Evolutionary conservation across 2,113 vertebrate genomes (phyloP).

Genomic region (Proteles cristata): DNA sequence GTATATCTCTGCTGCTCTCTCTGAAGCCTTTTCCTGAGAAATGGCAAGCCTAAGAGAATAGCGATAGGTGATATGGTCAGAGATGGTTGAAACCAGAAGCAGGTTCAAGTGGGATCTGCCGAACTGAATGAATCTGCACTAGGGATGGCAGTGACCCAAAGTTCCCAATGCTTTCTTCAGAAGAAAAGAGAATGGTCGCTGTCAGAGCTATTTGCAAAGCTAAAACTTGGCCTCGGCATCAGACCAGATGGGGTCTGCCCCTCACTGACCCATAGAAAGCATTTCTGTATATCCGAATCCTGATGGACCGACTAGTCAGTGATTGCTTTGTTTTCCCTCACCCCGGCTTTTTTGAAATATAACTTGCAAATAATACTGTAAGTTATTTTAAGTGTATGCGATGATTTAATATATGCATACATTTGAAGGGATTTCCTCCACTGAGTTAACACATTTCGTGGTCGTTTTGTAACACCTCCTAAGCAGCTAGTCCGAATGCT

Average conservation of each 20-base stretch:
- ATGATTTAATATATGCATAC: neutral
- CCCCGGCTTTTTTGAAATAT: neutral
- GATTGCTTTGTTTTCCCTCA: rapidly evolving
- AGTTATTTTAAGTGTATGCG: neutral
- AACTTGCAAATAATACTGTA: neutral
- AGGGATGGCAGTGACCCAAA: neutral
- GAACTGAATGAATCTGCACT: neutral
- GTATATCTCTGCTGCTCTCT: neutral
- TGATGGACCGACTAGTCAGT: neutral
- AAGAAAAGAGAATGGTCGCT: neutral
- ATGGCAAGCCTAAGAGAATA: neutral
- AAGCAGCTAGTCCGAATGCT: neutral
- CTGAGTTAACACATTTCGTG: neutral
- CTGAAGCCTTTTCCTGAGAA: neutral
- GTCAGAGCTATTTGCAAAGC: neutral
- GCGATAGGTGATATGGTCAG: neutral
- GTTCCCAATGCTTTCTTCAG: neutral
- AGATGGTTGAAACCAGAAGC: neutral
- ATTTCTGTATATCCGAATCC: neutral
- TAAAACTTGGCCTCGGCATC: neutral
- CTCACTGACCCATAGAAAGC: neutral
- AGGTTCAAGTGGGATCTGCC: neutral
- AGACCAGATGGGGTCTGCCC: neutral
- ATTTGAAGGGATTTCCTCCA: neutral
- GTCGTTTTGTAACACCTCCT: neutral